A percentile compares a stretch with the other conserved stretches of the same genome.
Evolutionary conservation across 2,888 invertebrate species (phyloP).

Genomic region (Standfussiana lucernea): DNA sequence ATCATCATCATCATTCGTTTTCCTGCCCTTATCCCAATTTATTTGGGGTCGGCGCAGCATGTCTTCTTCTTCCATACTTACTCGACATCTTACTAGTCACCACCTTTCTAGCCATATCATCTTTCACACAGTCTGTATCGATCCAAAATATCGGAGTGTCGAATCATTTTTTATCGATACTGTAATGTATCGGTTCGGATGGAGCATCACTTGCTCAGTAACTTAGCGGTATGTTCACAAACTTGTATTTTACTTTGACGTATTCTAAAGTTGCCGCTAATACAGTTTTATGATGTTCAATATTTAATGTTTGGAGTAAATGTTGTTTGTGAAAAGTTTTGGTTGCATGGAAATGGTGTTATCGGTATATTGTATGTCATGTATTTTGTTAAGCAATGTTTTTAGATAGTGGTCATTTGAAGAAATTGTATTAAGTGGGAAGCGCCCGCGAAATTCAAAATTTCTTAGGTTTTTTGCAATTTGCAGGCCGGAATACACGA

Average conservation of each 20-base stretch:
- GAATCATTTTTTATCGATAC: not conserved
- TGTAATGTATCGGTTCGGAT: not conserved
- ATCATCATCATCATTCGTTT: too few species aligned
- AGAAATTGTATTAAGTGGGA: too few species aligned
- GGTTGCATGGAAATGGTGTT: not conserved
- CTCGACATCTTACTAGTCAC: too few species aligned
- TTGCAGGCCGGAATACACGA: too few species aligned
- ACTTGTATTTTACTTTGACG: slow-evolving; percentile 58
- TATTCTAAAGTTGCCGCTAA: slow-evolving; percentile 63
- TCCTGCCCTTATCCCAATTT: too few species aligned
- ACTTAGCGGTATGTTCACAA: slow-evolving; percentile 54
- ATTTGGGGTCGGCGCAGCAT: too few species aligned
- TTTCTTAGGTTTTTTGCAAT: too few species aligned
- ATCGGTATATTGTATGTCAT: not conserved
- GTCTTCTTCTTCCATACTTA: too few species aligned
- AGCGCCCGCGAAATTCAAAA: too few species aligned
- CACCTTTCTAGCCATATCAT: too few species aligned
- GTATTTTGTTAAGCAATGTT: not conserved
- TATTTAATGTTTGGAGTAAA: slow-evolving; percentile 53
- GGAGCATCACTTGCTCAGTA: not conserved
- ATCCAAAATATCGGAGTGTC: not conserved
- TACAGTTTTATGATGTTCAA: slow-evolving; percentile 58
- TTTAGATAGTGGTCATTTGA: too few species aligned
- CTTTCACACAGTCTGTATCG: too few species aligned
- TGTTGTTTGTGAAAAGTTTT: slow-evolving; percentile 19